phyloP scores from a whole-genome alignment of 2,113 vertebrate species.

The Chiloscyllium plagiosum region DNA sequence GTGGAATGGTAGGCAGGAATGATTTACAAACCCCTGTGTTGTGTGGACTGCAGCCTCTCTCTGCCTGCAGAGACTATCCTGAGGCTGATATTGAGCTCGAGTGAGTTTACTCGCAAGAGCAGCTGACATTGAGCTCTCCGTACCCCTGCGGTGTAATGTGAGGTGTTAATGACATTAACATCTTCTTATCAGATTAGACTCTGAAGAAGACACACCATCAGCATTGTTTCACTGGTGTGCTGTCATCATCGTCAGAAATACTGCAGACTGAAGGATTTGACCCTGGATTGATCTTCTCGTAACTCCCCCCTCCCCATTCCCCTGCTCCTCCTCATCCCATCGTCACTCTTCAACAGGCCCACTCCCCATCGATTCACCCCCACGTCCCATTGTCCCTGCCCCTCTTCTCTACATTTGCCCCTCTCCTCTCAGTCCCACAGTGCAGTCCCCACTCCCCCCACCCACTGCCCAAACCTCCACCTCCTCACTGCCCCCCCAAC shows the following conservation, averaged over 20 bases:
- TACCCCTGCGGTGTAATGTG: background rate
- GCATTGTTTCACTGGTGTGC: background rate
- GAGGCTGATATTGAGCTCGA: background rate
- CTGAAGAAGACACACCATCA: background rate
- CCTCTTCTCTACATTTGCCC: no score
- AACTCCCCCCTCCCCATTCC: background rate
- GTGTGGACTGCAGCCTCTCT: no score
- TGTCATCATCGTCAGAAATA: background rate
- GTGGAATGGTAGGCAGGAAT: no score
- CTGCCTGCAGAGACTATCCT: background rate
- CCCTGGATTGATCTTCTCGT: background rate
- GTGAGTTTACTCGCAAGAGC: background rate
- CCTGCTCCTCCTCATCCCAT: background rate
- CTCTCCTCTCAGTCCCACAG: background rate
- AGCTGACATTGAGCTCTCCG: background rate
- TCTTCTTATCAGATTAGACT: background rate
- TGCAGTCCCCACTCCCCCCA: background rate
- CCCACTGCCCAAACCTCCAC: no score
- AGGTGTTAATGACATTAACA: background rate
- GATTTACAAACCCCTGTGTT: no score
- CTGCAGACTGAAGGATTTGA: background rate
- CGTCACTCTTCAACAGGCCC: background rate
- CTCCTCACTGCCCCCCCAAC: background rate
- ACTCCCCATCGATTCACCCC: background rate
- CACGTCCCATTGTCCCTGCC: background rate